Base-by-base conservation (phyloP, 2,113 vertebrate genomes). In the Mesembrinibis cayennensis region DNA sequence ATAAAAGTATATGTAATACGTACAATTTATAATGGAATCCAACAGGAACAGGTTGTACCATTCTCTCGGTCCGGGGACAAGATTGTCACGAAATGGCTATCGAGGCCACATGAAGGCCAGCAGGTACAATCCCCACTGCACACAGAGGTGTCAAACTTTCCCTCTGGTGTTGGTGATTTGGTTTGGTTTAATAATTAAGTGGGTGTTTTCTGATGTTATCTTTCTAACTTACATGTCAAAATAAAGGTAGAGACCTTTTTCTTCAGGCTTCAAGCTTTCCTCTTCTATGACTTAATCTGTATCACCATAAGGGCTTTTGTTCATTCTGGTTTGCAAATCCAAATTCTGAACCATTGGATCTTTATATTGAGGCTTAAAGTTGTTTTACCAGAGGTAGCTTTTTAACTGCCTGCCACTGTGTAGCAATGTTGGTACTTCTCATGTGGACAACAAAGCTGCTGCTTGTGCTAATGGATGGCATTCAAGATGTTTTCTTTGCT, bases 1-100 rank as follows among this genome's bases (percentile, higher is more conserved):
- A 82, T 98, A 69, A 89, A 94, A 97, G 90, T 98, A 88, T 98
- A 49, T 98, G 96, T 98, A 98, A 98, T 97, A 44, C 81, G 5
- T 98, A 65, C 97, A 97, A 98, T 98, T 98, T 98, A 99, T 99
- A 99, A 99, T 99, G 98, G 99, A 99, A 98, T 98, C 97, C 98
- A 98, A 99, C 99, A 99, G 99, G 99, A 99, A 98, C 98, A 99
- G 99, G 98, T 99, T 99, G 98, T 99, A 99, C 99, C 99, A 99
- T 98, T 99, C 99, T 98, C 98, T 99, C 98, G 99, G 99, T 95
- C 99, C 99, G 97, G 98, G 99, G 98, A 99, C 99, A 98, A 99
- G 99, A 98, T 98, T 99, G 98, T 98, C 99, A 98, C 99, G 99
- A 98, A 99, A 99, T 98, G 99, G 99, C 98, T 99, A 98, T 99